Conservation (phyloP, 2,797 vertebrate genomes). For the Pelobates cultripes region DNA sequence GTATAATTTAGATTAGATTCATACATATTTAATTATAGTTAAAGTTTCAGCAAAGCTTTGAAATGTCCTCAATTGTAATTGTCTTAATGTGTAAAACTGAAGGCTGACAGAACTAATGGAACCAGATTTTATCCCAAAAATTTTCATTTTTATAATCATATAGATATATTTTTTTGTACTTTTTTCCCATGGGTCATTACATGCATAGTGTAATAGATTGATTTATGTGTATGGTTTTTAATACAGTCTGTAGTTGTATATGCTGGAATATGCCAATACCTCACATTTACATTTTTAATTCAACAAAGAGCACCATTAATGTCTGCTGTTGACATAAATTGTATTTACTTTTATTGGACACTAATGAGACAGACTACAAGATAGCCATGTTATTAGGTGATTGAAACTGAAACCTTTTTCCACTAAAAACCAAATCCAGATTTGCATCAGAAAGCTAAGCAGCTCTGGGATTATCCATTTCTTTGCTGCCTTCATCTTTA, state of each 20-base stretch:
- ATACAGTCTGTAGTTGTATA: neutral
- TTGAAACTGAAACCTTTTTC: too few relatives aligned
- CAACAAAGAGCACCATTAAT: too few relatives aligned
- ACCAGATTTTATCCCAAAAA: constrained; percentile 26
- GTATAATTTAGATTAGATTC: constrained; percentile 54
- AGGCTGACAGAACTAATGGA: constrained; percentile 37
- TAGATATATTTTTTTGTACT: neutral
- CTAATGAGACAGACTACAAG: too few relatives aligned
- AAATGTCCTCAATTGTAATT: constrained; percentile 52
- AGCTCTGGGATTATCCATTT: too few relatives aligned
- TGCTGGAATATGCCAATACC: neutral
- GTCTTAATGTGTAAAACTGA: constrained; percentile 38
- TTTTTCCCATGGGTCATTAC: neutral
- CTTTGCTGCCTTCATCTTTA: too few relatives aligned
- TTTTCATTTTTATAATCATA: neutral
- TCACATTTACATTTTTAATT: too few relatives aligned
- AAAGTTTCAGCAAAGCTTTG: constrained; percentile 51
- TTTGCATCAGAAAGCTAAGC: too few relatives aligned
- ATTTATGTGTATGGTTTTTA: neutral
- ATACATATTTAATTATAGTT: constrained; percentile 54
- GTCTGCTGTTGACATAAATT: too few relatives aligned
- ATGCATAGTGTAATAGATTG: neutral
- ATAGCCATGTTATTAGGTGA: too few relatives aligned
- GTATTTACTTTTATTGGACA: too few relatives aligned
- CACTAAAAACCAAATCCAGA: too few relatives aligned